These are phyloP conservation scores for Morpho deidamia DNA, from an alignment of 2,888 invertebrate genomes.

Conservation along the genomic window DNA sequence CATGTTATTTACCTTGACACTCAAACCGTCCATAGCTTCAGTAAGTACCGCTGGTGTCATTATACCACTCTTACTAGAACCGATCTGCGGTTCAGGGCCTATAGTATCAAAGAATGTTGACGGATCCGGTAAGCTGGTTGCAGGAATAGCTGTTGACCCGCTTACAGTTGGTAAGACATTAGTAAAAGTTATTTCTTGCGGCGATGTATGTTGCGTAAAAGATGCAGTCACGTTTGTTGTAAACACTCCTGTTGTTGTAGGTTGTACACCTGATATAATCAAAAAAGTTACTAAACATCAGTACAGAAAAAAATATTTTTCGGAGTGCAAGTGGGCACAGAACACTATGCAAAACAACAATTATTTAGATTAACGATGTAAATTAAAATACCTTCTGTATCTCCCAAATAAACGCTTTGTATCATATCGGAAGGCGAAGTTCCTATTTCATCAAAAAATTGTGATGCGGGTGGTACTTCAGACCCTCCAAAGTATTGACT, in stretches of 20 bases:
- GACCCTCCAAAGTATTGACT: constrained; percentile 77
- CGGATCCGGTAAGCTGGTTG: constrained; percentile 64
- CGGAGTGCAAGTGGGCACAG: no score
- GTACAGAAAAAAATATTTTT: no score
- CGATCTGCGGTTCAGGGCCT: constrained; percentile 58
- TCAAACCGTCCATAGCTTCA: constrained; percentile 60
- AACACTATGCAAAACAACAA: neutral
- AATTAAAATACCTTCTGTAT: constrained; percentile 43
- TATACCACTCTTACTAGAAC: constrained; percentile 41
- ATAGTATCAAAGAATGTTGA: constrained; percentile 73
- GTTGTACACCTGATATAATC: neutral
- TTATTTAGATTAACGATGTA: neutral
- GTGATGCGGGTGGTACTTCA: constrained; percentile 61
- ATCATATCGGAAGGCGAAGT: constrained; percentile 70
- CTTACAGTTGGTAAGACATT: constrained; percentile 59
- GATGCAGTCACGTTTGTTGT: constrained; percentile 48
- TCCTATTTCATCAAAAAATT: constrained; percentile 72
- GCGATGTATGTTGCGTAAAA: constrained; percentile 42
- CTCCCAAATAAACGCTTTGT: constrained; percentile 68
- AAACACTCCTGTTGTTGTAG: constrained; percentile 41
- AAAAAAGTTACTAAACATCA: neutral
- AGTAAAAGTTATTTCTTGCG: constrained; percentile 51
- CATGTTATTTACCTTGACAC: constrained; percentile 44
- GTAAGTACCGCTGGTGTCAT: constrained; percentile 42
- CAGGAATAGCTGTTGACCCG: constrained; percentile 51